These are phyloP conservation scores for Nannoperca obscura DNA, from an alignment of 2,797 vertebrate species.

Conservation along the genomic window DNA sequence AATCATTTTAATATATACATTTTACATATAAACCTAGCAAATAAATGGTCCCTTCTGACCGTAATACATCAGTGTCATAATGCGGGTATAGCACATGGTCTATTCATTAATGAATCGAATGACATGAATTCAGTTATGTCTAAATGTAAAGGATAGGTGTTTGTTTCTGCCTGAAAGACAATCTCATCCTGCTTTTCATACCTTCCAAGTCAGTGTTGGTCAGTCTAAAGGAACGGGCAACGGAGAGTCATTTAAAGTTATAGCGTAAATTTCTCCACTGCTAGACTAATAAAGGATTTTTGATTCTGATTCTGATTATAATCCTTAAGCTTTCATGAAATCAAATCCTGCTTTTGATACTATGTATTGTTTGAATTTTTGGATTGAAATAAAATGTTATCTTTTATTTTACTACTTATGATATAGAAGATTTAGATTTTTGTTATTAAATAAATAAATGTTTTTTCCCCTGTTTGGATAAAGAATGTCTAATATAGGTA, in stretches of 20 bases:
- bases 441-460: too few relatives aligned
- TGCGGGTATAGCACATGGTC: not conserved
- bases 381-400: too few relatives aligned
- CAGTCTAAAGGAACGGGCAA: not conserved
- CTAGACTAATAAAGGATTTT: too few relatives aligned
- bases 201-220: not conserved
- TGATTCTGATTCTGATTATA: not conserved
- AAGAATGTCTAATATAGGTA: too few relatives aligned
- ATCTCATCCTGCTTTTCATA: not conserved
- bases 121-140: not conserved
- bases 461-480: too few relatives aligned
- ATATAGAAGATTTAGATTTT: too few relatives aligned
- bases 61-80: not conserved
- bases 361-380: not conserved
- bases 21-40: not conserved
- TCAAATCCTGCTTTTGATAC: not conserved
- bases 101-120: not conserved
- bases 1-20: not conserved
- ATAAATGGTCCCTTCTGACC: not conserved
- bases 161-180: not conserved
- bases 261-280: too few relatives aligned
- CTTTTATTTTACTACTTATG: too few relatives aligned
- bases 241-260: not conserved
- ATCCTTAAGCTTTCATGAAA: not conserved
- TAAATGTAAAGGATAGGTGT: not conserved